phyloP scores from a whole-genome alignment of 2,113 vertebrate species.

The Monarcha castaneiventris region DNA sequence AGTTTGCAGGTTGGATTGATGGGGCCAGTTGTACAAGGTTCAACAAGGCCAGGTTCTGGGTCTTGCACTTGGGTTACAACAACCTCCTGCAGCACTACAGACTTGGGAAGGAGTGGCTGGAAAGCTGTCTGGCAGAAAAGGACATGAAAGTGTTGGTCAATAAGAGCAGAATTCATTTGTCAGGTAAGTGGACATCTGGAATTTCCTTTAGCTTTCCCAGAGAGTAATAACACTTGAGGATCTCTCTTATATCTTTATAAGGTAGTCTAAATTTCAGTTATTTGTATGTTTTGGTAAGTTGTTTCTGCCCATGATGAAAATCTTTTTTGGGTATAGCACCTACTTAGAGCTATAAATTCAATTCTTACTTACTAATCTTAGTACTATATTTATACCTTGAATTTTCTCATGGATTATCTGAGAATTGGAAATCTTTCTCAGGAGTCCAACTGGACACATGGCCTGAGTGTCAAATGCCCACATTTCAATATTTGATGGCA shows the following conservation, averaged over 20 bases:
- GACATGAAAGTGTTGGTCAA: neutral
- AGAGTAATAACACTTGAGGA: neutral
- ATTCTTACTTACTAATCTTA: neutral
- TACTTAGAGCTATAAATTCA: neutral
- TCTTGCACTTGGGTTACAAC: neutral
- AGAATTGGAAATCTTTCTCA: neutral
- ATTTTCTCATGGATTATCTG: neutral
- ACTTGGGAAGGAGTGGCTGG: neutral
- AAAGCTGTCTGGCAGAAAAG: neutral
- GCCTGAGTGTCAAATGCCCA: neutral
- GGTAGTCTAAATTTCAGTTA: neutral
- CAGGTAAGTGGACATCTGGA: neutral
- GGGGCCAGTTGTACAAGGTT: no score
- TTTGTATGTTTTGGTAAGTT: neutral
- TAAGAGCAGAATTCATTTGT: neutral
- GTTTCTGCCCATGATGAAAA: neutral
- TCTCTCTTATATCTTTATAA: neutral
- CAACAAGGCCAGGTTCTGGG: neutral
- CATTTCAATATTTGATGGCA: neutral
- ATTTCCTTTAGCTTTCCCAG: neutral
- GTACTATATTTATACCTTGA: neutral
- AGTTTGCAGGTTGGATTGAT: rapidly evolving
- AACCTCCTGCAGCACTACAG: neutral
- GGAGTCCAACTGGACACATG: neutral
- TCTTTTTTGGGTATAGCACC: neutral